Conservation (phyloP, 2,113 vertebrate species). For the Dipodomys stephensi region DNA sequence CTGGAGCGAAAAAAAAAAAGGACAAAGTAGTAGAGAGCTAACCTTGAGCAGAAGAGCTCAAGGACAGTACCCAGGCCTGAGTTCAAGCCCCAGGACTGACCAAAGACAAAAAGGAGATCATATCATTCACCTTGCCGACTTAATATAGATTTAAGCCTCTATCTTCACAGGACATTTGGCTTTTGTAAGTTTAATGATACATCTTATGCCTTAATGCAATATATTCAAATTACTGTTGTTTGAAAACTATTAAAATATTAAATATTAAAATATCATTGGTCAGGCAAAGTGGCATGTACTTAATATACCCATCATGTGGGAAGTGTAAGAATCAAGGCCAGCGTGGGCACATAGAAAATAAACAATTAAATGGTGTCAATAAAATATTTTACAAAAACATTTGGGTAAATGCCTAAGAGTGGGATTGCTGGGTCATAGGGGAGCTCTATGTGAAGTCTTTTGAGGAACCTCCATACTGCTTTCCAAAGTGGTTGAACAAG, state of each 20-base stretch:
- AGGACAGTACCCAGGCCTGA: neutral
- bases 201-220: neutral
- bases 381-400: neutral
- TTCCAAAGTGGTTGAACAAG: no score
- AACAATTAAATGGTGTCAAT: neutral
- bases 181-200: neutral
- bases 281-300: neutral
- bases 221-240: neutral
- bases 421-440: no score
- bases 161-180: neutral
- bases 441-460: no score
- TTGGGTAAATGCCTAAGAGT: no score
- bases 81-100: neutral
- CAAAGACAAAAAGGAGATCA: neutral
- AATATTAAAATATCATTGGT: conserved; percentile 8
- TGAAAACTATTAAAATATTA: neutral
- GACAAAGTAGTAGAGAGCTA: no score
- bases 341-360: neutral
- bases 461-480: no score
- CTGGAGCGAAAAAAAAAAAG: no score
- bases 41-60: no score
- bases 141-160: neutral
- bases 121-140: neutral
- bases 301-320: neutral
- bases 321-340: neutral